Evolutionary conservation across 2,888 invertebrate species (phyloP).

Genomic region (Scotopteryx bipunctaria): DNA sequence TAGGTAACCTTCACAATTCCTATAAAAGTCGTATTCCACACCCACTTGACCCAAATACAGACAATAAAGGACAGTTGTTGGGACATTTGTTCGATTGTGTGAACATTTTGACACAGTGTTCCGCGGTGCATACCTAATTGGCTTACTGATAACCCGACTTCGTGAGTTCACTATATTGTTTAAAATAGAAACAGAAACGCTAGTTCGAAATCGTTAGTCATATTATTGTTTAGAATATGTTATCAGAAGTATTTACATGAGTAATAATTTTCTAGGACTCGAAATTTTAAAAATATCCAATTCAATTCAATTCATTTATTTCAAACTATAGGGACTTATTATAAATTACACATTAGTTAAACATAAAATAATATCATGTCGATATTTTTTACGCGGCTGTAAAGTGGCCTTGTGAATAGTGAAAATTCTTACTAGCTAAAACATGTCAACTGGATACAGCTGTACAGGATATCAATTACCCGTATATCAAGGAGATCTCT

Average conservation of each 20-base stretch:
- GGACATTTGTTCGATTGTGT: constrained; percentile 58
- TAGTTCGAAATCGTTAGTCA: neutral
- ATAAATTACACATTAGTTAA: no score
- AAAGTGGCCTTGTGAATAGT: no score
- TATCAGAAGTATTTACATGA: no score
- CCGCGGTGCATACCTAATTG: constrained; percentile 49
- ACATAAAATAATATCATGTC: neutral
- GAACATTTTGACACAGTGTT: constrained; percentile 37
- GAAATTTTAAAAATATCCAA: no score
- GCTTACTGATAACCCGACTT: constrained; percentile 31
- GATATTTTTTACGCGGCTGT: neutral
- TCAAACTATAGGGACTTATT: no score
- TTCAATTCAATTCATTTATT: no score
- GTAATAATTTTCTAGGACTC: no score
- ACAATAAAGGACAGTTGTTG: constrained; percentile 48
- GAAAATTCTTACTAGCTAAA: no score
- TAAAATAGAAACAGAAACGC: neutral
- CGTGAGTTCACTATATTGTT: constrained; percentile 28
- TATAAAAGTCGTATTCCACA: constrained; percentile 26
- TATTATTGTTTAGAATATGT: no score
- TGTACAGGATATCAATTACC: no score
- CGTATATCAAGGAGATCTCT: no score
- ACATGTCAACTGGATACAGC: no score
- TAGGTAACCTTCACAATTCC: constrained; percentile 6
- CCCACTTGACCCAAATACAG: constrained; percentile 48